Evolutionary conservation across 2,113 vertebrate genomes (phyloP).

Genomic region (Antechinus flavipes): DNA sequence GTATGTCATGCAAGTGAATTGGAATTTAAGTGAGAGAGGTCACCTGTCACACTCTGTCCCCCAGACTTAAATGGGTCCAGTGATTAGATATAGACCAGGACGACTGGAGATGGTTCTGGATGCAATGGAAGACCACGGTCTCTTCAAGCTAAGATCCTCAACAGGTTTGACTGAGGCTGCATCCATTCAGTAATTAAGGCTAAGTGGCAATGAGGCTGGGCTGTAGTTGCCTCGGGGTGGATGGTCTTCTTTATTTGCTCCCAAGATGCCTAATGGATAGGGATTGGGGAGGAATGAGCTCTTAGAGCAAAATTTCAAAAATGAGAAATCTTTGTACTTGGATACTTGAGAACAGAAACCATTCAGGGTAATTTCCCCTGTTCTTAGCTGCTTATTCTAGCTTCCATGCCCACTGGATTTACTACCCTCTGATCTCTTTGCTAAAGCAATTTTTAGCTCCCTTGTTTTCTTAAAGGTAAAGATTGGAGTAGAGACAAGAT

Average conservation of each 20-base stretch:
- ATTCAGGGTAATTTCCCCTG: neutral
- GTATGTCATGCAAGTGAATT: no score
- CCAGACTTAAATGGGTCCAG: no score
- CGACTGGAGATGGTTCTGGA: no score
- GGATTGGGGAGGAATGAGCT: neutral
- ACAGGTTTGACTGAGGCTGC: no score
- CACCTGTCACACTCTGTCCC: no score
- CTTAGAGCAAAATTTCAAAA: neutral
- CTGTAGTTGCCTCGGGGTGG: neutral
- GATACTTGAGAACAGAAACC: neutral
- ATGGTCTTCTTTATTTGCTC: neutral
- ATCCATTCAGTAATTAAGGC: no score
- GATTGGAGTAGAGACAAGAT: neutral
- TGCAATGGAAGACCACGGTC: no score
- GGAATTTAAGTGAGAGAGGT: no score
- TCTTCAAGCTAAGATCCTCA: no score
- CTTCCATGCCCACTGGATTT: neutral
- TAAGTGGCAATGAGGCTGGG: no score
- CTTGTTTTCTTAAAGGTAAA: neutral
- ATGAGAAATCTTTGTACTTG: neutral
- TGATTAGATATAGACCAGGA: no score
- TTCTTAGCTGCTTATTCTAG: neutral
- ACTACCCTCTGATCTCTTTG: neutral
- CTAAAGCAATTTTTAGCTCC: neutral
- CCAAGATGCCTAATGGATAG: neutral